phyloP scores from a whole-genome alignment of 2,113 vertebrate species.

The Lipophrys pholis region DNA sequence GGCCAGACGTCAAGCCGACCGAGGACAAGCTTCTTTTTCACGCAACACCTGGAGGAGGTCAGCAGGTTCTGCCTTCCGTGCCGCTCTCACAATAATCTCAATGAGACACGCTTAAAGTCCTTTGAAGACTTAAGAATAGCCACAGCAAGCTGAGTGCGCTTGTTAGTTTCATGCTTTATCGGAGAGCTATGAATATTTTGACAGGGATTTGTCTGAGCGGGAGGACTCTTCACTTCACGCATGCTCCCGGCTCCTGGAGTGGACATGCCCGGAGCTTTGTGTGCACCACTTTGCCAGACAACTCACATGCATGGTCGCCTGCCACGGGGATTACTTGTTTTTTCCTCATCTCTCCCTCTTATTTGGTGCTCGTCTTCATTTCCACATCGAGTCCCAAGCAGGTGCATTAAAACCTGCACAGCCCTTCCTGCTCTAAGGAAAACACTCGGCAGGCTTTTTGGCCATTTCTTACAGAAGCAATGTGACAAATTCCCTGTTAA shows the following conservation, averaged over 20 bases:
- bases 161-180: constrained; percentile 35
- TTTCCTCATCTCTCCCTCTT: neutral
- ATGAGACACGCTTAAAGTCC: constrained; percentile 32
- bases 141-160: constrained; percentile 28
- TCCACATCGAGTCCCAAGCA: neutral
- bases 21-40: constrained; percentile 17
- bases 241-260: constrained; percentile 25
- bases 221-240: constrained; percentile 41
- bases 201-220: constrained; percentile 20
- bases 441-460: neutral
- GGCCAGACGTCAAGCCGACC: constrained; percentile 20
- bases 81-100: constrained; percentile 18
- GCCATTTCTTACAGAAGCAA: no score
- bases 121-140: constrained; percentile 37
- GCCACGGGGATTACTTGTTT: constrained; percentile 1
- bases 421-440: constrained; percentile 17
- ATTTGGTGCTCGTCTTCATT: no score
- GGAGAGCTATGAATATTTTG: constrained; percentile 38
- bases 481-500: no score
- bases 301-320: constrained; percentile 35
- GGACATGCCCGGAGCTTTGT: constrained; percentile 19
- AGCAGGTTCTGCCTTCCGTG: constrained; percentile 47
- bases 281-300: constrained; percentile 26
- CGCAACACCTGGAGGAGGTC: constrained; percentile 52
- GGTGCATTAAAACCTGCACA: constrained; percentile 34